phyloP scores from a whole-genome alignment of 2,113 vertebrate genomes.

The Corvus cornix region DNA sequence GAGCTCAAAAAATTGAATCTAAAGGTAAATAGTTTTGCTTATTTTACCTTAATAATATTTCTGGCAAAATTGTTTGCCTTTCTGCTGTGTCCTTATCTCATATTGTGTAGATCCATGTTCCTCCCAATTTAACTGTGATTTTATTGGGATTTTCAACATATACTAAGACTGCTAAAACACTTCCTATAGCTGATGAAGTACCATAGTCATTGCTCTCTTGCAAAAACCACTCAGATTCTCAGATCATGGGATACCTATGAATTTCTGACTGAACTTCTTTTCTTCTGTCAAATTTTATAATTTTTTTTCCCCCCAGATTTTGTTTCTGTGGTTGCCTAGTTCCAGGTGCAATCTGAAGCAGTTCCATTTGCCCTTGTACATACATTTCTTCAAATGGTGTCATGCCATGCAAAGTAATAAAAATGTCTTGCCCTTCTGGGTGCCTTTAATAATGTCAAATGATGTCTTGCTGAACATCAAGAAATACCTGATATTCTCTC shows the following conservation, averaged over 20 bases:
- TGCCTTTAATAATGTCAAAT: not conserved
- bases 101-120: not conserved
- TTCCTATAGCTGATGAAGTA: not conserved
- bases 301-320: not conserved
- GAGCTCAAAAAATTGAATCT: constrained; percentile 5
- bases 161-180: not conserved
- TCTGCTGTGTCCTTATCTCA: not conserved
- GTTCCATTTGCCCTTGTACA: not conserved
- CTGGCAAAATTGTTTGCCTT: not conserved
- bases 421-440: not conserved
- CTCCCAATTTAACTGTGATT: not conserved
- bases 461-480: not conserved
- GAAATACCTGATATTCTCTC: not conserved
- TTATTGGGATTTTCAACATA: not conserved
- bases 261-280: not conserved
- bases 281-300: not conserved
- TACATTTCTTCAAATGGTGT: not conserved
- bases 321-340: not conserved
- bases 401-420: not conserved
- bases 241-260: not conserved
- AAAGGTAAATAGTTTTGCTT: not conserved
- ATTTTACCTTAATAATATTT: not conserved
- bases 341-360: not conserved
- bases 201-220: not conserved
- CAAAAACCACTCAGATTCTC: not conserved